Evolutionary conservation across 2,113 vertebrate genomes (phyloP).

Genomic region (Apodemus speciosus): DNA sequence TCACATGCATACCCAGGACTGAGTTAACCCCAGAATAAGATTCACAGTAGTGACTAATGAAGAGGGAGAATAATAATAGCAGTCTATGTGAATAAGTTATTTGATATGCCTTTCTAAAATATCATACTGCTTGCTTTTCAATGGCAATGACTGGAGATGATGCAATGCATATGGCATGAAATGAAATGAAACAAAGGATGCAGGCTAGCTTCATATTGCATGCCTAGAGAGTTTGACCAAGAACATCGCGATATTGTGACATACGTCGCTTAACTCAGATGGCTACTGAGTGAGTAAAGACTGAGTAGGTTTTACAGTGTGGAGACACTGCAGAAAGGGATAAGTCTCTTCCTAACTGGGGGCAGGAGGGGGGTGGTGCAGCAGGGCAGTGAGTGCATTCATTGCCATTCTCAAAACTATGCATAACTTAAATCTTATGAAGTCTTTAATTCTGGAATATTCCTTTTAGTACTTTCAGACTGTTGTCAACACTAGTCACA

Average conservation of each 20-base stretch:
- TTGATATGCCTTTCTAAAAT: not conserved
- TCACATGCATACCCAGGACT: not conserved
- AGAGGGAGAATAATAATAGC: not conserved
- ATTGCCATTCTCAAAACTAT: not conserved
- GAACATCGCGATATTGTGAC: no score
- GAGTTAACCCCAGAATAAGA: not conserved
- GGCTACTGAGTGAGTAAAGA: no score
- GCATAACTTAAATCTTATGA: not conserved
- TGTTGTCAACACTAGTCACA: not conserved
- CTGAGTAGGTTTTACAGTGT: no score
- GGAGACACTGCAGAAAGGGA: not conserved
- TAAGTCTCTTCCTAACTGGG: rapidly evolving
- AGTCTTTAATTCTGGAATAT: not conserved
- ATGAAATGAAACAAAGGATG: not conserved
- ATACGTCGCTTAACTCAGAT: not conserved
- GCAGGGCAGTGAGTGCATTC: not conserved
- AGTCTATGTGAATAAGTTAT: not conserved
- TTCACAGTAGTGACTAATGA: not conserved
- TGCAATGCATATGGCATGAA: not conserved
- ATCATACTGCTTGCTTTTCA: not conserved
- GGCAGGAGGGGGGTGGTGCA: rapidly evolving
- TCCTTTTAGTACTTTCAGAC: not conserved
- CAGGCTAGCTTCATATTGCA: no score
- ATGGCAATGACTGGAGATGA: not conserved
- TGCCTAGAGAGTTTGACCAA: not conserved